Percentiles rank a stretch among this genome's conserved stretches.
phyloP scores from a whole-genome alignment of 2,888 invertebrate genomes.

The Leucophenga maculata region DNA sequence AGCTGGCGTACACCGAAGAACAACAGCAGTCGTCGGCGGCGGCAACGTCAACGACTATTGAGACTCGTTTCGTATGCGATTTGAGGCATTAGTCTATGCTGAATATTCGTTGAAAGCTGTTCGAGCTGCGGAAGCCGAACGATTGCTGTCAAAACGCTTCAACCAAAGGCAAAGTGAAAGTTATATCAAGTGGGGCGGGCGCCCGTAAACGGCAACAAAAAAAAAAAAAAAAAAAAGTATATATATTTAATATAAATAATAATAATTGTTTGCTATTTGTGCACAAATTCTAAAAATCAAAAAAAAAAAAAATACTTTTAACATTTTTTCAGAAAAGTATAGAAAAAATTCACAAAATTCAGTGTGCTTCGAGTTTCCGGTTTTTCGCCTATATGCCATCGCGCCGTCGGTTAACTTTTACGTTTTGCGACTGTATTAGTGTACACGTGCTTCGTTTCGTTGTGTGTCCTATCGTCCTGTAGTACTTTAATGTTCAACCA shows the following conservation, averaged over 20 bases:
- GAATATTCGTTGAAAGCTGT: conserved; percentile 67
- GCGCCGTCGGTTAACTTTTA: too few relatives aligned
- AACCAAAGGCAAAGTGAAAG: too few relatives aligned
- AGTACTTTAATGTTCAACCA: neutral
- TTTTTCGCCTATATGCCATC: neutral
- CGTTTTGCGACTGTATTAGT: neutral
- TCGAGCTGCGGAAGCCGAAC: conserved; percentile 49
- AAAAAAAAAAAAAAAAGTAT: neutral
- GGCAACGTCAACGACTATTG: conserved; percentile 27
- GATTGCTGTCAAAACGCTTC: too few relatives aligned
- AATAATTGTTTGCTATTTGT: too few relatives aligned
- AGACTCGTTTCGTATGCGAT: conserved; percentile 42
- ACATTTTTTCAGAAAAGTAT: neutral
- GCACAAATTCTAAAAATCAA: too few relatives aligned
- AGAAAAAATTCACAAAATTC: too few relatives aligned
- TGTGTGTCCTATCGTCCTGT: neutral
- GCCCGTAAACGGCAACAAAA: too few relatives aligned
- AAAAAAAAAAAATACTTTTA: too few relatives aligned
- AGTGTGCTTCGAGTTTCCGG: too few relatives aligned
- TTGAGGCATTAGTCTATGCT: conserved; percentile 61
- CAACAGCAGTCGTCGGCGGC: conserved; percentile 13
- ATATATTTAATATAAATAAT: neutral
- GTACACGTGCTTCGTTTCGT: neutral
- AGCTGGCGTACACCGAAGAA: conserved; percentile 28
- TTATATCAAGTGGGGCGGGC: neutral